These are phyloP conservation scores for Bombus fervidus DNA, from an alignment of 1,140 invertebrate genomes.

Conservation along the genomic window DNA sequence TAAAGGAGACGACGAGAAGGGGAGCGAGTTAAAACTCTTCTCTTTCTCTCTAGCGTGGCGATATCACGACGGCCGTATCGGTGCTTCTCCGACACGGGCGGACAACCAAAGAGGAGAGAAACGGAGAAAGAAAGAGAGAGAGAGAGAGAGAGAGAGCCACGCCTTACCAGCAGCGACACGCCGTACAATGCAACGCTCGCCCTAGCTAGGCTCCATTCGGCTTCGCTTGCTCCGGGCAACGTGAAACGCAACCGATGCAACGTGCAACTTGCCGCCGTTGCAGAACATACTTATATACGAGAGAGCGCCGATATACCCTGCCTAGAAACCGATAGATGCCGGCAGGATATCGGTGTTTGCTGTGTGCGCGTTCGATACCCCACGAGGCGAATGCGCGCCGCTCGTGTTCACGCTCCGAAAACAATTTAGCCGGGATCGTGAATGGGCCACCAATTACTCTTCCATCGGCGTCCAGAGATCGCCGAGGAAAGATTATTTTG, in stretches of 20 bases:
- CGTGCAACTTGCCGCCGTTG: slow-evolving; percentile 33
- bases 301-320: slow-evolving; percentile 5
- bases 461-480: background rate
- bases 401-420: slow-evolving; percentile 19
- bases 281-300: background rate
- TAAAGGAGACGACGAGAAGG: slow-evolving; percentile 9
- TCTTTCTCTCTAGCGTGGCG: slow-evolving; percentile 8
- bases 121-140: background rate
- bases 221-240: slow-evolving; percentile 23
- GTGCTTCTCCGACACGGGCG: slow-evolving; percentile 20
- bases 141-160: slow-evolving; percentile 32
- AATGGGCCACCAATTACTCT: slow-evolving; percentile 34
- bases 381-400: background rate
- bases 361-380: background rate
- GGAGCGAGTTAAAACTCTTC: slow-evolving; percentile 23
- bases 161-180: slow-evolving; percentile 53
- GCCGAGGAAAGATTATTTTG: background rate
- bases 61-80: slow-evolving; percentile 40
- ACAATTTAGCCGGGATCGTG: slow-evolving; percentile 34
- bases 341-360: background rate
- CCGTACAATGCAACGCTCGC: slow-evolving; percentile 56
- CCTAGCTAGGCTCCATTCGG: background rate
- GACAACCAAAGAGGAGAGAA: background rate
- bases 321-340: slow-evolving; percentile 16
- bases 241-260: slow-evolving; percentile 47